Evolutionary conservation across 2,797 vertebrate species (phyloP).

Genomic region (Champsocephalus esox): DNA sequence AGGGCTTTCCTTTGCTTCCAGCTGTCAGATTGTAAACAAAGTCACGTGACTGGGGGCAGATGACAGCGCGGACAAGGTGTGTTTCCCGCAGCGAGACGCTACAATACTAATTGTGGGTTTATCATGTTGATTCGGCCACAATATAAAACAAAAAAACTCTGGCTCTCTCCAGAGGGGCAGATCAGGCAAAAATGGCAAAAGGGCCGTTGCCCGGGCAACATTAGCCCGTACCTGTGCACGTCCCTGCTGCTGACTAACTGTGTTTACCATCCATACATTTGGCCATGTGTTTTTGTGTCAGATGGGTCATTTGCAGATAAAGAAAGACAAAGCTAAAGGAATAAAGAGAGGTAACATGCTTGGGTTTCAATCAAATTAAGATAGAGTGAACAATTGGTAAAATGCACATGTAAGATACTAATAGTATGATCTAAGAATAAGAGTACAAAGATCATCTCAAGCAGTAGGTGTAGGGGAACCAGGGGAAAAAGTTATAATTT

Average conservation of each 20-base stretch:
- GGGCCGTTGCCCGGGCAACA: no score
- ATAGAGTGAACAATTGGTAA: not conserved
- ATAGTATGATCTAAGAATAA: not conserved
- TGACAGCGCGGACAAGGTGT: no score
- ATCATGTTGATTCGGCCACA: no score
- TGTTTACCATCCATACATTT: conserved; percentile 84
- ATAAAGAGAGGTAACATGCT: not conserved
- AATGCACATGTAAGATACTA: not conserved
- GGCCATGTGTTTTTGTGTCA: conserved; percentile 60
- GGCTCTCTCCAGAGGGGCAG: no score
- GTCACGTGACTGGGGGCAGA: no score
- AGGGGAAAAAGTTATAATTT: not conserved
- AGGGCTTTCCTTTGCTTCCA: no score
- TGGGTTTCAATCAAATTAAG: not conserved
- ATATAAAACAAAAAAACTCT: no score
- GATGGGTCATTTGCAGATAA: conserved; percentile 17
- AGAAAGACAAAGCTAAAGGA: conserved; percentile 39
- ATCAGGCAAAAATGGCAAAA: no score
- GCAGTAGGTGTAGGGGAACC: not conserved
- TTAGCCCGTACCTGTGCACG: no score
- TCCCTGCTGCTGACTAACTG: conserved; percentile 87
- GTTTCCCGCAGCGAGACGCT: no score
- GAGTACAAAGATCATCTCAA: not conserved
- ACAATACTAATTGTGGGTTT: no score
- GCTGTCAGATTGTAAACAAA: no score